Evolutionary conservation across 2,888 invertebrate species (phyloP).

Genomic region (Cabera pusaria): DNA sequence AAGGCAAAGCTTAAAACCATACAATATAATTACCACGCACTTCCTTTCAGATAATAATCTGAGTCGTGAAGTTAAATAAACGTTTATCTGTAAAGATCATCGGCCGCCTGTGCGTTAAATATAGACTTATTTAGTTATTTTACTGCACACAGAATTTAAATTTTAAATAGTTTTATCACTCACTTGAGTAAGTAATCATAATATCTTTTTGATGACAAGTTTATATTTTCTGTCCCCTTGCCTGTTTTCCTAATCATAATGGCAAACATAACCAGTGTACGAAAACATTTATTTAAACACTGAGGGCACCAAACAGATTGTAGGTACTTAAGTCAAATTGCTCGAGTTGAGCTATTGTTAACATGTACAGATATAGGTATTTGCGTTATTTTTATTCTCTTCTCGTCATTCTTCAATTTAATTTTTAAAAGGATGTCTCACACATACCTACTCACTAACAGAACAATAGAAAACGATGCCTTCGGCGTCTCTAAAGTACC

Average conservation of each 20-base stretch:
- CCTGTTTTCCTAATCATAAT: constrained; percentile 12
- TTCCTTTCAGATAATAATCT: constrained; percentile 34
- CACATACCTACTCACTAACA: too few species aligned
- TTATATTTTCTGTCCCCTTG: background rate
- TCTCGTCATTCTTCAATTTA: too few species aligned
- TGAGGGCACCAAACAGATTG: too few species aligned
- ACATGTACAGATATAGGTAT: too few species aligned
- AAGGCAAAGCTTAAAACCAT: constrained; percentile 32
- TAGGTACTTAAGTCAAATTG: too few species aligned
- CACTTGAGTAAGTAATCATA: too few species aligned
- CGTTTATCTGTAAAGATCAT: constrained; percentile 33
- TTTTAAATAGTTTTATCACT: background rate
- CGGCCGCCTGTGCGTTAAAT: constrained; percentile 27
- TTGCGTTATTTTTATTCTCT: too few species aligned
- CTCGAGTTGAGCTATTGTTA: too few species aligned
- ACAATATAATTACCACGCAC: constrained; percentile 31
- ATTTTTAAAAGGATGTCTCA: too few species aligned
- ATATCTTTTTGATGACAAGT: constrained; percentile 1
- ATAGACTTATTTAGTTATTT: constrained; percentile 15
- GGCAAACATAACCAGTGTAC: constrained; percentile 1
- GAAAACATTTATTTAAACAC: background rate
- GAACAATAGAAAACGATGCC: too few species aligned
- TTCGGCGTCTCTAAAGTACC: too few species aligned
- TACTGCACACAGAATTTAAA: constrained; percentile 1
- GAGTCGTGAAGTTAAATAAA: constrained; percentile 31